Percentiles rank a stretch among this genome's conserved stretches.
Conservation (phyloP, 2,888 invertebrate genomes). For the Ptychoptera contaminata region DNA sequence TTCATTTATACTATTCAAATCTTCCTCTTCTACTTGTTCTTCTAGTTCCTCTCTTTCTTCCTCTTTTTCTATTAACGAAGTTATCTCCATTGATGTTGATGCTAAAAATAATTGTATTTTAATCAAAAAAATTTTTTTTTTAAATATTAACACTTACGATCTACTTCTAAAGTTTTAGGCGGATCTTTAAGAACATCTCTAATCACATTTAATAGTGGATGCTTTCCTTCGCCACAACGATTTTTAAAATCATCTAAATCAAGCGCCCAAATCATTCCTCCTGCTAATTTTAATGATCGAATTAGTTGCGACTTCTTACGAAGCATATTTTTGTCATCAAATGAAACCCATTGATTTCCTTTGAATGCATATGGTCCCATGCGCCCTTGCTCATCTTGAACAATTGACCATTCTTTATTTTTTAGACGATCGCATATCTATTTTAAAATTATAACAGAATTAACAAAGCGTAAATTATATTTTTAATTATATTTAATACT, state of each 20-base stretch:
- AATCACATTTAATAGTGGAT: slow-evolving; percentile 66
- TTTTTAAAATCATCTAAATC: slow-evolving; percentile 77
- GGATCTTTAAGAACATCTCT: slow-evolving; percentile 48
- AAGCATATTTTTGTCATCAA: slow-evolving; percentile 68
- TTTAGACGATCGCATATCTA: slow-evolving; percentile 70
- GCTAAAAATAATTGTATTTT: not conserved
- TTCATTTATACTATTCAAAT: not conserved
- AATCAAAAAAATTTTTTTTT: not conserved
- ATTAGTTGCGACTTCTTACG: slow-evolving; percentile 64
- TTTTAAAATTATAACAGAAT: slow-evolving; percentile 10
- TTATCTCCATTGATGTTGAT: not conserved
- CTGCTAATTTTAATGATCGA: slow-evolving; percentile 59
- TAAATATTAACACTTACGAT: slow-evolving; percentile 15
- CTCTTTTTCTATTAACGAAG: not conserved
- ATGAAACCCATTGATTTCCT: slow-evolving; percentile 84
- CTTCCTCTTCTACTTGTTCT: slow-evolving; percentile 9
- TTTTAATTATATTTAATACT: slow-evolving; percentile 27
- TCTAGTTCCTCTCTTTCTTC: not conserved
- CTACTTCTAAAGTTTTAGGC: slow-evolving; percentile 18
- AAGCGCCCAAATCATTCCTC: slow-evolving; percentile 84
- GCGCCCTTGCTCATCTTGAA: slow-evolving; percentile 56
- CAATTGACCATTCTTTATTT: slow-evolving; percentile 62
- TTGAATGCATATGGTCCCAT: slow-evolving; percentile 83
- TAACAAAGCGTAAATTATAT: slow-evolving; percentile 3
- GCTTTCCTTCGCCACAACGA: slow-evolving; percentile 61